Evolutionary conservation across 2,888 invertebrate genomes (phyloP).

Genomic region (Tromatobia lineatoria): DNA sequence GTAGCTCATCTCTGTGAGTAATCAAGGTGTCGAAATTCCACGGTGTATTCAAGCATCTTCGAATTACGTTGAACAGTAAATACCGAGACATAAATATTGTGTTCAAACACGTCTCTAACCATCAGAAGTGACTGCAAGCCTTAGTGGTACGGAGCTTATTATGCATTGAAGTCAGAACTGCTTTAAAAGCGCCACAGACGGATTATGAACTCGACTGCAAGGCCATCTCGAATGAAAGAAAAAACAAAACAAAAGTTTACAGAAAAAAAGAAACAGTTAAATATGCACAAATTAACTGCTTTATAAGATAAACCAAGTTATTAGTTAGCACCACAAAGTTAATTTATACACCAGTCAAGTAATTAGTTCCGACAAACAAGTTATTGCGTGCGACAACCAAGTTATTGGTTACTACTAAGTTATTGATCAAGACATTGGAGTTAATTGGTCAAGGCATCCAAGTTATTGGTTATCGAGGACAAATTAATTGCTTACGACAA

Average conservation of each 20-base stretch:
- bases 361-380: too few species aligned
- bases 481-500: too few species aligned
- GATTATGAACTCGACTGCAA: neutral
- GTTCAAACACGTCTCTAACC: conserved; percentile 27
- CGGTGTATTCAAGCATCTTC: conserved; percentile 5
- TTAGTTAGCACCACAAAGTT: too few species aligned
- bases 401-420: too few species aligned
- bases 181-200: neutral
- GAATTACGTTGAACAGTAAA: conserved; percentile 5
- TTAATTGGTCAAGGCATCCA: too few species aligned
- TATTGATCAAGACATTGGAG: too few species aligned
- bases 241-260: neutral
- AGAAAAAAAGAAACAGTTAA: too few species aligned
- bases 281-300: too few species aligned
- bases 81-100: conserved; percentile 36
- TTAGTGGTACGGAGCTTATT: neutral
- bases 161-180: neutral
- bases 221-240: neutral
- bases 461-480: too few species aligned
- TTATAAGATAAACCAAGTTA: too few species aligned
- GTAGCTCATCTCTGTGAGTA: neutral
- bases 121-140: neutral
- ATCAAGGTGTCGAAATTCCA: neutral
- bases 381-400: too few species aligned
- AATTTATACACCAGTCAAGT: too few species aligned